Evolutionary conservation across 2,888 invertebrate species (phyloP).

Genomic region (Latheticus oryzae): DNA sequence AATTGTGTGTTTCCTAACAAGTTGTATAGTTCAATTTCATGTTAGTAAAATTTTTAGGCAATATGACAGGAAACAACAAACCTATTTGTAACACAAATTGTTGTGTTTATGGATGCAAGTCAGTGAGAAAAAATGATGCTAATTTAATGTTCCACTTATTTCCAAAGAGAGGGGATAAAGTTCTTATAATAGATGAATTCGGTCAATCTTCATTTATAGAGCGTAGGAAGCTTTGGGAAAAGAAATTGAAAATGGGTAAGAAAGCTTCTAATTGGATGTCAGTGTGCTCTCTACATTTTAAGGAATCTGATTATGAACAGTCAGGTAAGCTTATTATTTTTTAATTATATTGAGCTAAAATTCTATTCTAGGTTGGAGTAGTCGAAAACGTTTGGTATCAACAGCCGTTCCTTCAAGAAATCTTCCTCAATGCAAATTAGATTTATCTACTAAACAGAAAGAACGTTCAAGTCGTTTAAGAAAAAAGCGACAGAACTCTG

Average conservation of each 20-base stretch:
- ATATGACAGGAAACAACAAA: no score
- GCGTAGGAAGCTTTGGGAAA: background rate
- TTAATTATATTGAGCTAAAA: background rate
- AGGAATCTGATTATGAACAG: background rate
- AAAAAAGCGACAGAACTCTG: no score
- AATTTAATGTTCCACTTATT: background rate
- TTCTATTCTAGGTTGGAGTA: background rate
- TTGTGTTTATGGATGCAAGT: background rate
- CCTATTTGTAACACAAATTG: background rate
- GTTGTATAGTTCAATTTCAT: no score
- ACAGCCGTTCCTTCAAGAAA: background rate
- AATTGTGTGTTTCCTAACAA: no score
- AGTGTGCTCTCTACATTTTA: background rate
- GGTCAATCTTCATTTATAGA: background rate
- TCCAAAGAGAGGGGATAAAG: background rate
- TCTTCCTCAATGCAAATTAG: no score
- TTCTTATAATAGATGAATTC: background rate
- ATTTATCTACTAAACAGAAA: no score
- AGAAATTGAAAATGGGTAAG: background rate
- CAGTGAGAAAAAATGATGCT: background rate
- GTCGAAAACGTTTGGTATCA: background rate
- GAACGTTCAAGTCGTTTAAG: no score
- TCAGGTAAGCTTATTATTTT: background rate
- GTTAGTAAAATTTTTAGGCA: no score
- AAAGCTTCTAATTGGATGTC: background rate